Evolutionary conservation across 2,113 vertebrate genomes (phyloP).

Genomic region (Pipa parva): DNA sequence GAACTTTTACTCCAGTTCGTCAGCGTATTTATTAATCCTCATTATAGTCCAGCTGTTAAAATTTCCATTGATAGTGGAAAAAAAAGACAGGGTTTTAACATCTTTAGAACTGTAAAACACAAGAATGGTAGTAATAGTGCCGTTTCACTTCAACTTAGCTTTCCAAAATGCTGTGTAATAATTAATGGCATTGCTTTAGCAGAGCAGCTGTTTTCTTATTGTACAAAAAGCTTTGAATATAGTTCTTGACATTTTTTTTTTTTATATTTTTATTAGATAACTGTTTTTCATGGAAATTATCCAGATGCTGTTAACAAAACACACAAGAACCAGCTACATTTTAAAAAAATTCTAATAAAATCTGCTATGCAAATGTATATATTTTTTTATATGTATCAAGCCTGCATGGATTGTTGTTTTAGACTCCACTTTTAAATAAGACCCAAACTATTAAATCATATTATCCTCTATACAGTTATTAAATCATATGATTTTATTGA

Average conservation of each 20-base stretch:
- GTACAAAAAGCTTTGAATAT: background rate
- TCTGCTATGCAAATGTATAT: no score
- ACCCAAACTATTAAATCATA: no score
- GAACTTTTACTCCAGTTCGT: background rate
- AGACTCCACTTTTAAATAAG: no score
- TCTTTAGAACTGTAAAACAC: background rate
- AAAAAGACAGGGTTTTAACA: background rate
- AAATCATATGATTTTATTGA: no score
- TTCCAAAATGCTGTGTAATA: slow-evolving; percentile 7
- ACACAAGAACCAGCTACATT: background rate
- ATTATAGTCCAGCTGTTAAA: background rate
- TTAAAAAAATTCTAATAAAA: no score
- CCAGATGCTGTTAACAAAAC: slow-evolving; percentile 1
- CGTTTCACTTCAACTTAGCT: background rate
- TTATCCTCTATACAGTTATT: no score
- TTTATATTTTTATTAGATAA: slow-evolving; percentile 4
- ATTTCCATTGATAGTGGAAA: background rate
- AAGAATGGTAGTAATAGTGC: background rate
- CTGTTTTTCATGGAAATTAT: slow-evolving; percentile 1
- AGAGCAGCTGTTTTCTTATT: background rate
- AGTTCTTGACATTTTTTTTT: slow-evolving; percentile 8
- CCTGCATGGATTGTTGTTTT: no score
- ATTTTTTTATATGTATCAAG: no score
- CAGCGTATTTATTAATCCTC: background rate
- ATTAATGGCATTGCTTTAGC: slow-evolving; percentile 7